Evolutionary conservation across 2,113 vertebrate genomes (phyloP).

Genomic region (Meles meles): DNA sequence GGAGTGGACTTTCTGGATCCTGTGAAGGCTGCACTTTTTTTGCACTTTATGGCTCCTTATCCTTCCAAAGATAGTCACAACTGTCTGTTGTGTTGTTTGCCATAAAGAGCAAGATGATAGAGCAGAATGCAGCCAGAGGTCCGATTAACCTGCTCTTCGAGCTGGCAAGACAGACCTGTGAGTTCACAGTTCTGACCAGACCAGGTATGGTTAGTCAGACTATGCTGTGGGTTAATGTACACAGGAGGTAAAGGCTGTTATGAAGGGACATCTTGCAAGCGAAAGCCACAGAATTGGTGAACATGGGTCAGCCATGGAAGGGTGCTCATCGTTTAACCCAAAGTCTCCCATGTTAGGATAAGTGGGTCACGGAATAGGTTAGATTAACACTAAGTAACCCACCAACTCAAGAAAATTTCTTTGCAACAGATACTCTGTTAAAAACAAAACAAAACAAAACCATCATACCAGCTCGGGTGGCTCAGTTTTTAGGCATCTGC

Average conservation of each 20-base stretch:
- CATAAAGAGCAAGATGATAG: not conserved
- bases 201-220: not conserved
- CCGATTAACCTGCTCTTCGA: not conserved
- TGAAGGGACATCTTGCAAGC: not conserved
- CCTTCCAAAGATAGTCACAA: not conserved
- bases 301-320: not conserved
- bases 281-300: not conserved
- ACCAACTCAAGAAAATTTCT: not conserved
- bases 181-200: not conserved
- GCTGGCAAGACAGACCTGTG: not conserved
- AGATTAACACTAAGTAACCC: not conserved
- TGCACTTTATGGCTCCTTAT: not conserved
- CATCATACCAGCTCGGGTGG: too few relatives aligned
- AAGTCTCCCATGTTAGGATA: not conserved
- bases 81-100: not conserved
- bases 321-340: not conserved
- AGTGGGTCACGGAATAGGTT: not conserved
- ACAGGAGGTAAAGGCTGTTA: not conserved
- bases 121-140: not conserved
- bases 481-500: too few relatives aligned
- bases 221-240: not conserved
- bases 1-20: not conserved
- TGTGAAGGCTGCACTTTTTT: not conserved
- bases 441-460: not conserved
- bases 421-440: not conserved